These are phyloP conservation scores for Palythoa caribaeorum DNA, from an alignment of 92 coral and sea anemone genomes.

Conservation along the genomic window DNA sequence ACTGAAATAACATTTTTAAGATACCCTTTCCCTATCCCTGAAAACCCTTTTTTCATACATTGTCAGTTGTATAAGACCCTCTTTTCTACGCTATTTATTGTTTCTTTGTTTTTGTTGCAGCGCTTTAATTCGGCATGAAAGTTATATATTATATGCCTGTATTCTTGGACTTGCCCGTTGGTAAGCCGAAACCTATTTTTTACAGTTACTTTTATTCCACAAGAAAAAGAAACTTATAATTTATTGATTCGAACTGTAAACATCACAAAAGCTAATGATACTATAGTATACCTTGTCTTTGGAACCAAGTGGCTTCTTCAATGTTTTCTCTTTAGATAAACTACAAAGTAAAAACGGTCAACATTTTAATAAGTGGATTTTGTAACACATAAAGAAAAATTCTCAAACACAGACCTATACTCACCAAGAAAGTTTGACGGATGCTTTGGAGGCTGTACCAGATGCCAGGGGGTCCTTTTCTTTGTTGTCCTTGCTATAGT, in stretches of 20 bases:
- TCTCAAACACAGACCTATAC: neutral
- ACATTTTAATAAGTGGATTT: neutral
- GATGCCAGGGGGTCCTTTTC: conserved; percentile 46
- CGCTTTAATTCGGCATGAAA: too few relatives aligned
- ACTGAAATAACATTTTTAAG: too few relatives aligned
- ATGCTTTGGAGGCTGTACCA: conserved; percentile 59
- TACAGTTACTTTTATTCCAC: too few relatives aligned
- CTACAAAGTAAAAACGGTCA: conserved; percentile 32
- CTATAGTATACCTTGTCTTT: conserved; percentile 67
- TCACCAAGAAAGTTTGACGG: conserved; percentile 64
- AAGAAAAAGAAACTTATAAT: neutral
- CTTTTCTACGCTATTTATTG: too few relatives aligned
- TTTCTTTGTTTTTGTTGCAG: too few relatives aligned
- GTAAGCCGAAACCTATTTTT: too few relatives aligned
- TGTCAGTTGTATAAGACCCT: too few relatives aligned
- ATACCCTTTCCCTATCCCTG: too few relatives aligned
- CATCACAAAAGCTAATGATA: neutral
- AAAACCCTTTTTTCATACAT: too few relatives aligned
- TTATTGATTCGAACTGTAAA: neutral
- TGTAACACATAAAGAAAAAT: neutral
- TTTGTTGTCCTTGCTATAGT: conserved; percentile 57
- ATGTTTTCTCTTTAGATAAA: conserved; percentile 56
- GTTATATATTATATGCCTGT: too few relatives aligned
- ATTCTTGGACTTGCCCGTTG: too few relatives aligned
- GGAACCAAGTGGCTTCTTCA: conserved; percentile 40